Base-by-base conservation (phyloP, 2,888 invertebrate species). In the Drosophila melanosoma region DNA sequence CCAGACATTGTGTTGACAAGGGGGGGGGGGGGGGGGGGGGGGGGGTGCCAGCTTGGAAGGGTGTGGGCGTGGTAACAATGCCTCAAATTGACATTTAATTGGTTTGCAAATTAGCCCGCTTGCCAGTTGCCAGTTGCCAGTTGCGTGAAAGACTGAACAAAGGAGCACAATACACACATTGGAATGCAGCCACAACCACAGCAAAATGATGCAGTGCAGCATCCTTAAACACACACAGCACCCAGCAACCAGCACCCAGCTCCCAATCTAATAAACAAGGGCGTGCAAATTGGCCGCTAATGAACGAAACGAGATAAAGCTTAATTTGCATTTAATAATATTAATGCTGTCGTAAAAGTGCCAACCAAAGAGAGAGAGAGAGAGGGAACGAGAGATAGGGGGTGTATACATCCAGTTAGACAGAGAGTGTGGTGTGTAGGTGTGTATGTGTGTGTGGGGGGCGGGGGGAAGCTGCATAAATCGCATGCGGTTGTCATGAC, bases 51-150 rank as follows among this genome's bases (percentile, higher is more conserved):
- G 20, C 45, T 45, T 4, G 23, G 8, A 1, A 8, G 15, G 10
- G 53, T 17, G 26, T 23, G 23, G 23, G 26, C 2, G 23, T 38
- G 53, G 80, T 15, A 87, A 90, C 87, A 87, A 87, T 90, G 90
- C 89, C 85, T 89, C 81, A 90, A 91, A 91, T 90, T 91, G 91
- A 87, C 86, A 90, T 90, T 91, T 90, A 90, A 90, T 90, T 90
- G 90, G 90, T 91, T 84, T 81, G 87, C 84, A 90, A 90, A 91
- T 91, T 91, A 89, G 88, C 91, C 77, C 68, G 52, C 69, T 57
- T 68, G 70, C 63, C 74, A 79, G 76, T 57, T 68, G 70, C 63
- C 74, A 79, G 76, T 56, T 35, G n/a, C 48, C 35, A 26, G 52
- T 36, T 23, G 26, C 23, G 42, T 29, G 51, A 6, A 33, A 63